Conservation (phyloP, 1,140 invertebrate species). For the Pachypeltis micranthus region DNA sequence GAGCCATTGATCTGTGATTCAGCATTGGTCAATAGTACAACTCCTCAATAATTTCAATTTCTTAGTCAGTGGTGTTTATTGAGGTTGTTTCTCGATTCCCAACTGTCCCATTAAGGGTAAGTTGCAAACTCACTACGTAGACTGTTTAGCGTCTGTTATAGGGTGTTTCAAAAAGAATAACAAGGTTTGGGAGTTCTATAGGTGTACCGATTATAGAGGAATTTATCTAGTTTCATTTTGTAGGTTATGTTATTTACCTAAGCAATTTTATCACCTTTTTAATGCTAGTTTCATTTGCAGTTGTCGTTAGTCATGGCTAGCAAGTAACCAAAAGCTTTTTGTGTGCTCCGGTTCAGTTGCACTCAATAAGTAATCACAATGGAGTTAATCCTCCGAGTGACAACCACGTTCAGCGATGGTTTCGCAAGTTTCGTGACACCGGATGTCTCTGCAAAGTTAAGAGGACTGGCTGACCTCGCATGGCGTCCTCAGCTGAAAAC, state of each 20-base stretch:
- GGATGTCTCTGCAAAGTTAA: not conserved
- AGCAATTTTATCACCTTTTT: not conserved
- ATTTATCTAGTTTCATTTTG: not conserved
- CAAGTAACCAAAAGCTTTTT: not conserved
- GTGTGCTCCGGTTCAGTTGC: not conserved
- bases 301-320: not conserved
- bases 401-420: not conserved
- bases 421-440: not conserved
- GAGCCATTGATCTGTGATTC: too few relatives aligned
- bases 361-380: not conserved
- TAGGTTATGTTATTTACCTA: not conserved
- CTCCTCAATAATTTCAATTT: too few relatives aligned
- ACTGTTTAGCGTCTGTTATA: too few relatives aligned
- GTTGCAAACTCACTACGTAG: too few relatives aligned
- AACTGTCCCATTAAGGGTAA: too few relatives aligned
- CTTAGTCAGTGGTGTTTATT: too few relatives aligned
- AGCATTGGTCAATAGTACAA: too few relatives aligned
- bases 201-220: not conserved
- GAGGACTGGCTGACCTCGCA: not conserved
- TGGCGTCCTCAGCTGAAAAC: too few relatives aligned
- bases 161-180: not conserved
- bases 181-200: not conserved
- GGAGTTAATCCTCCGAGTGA: not conserved
- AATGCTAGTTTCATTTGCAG: not conserved
- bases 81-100: too few relatives aligned